Base-by-base conservation (phyloP, 2,797 vertebrate genomes). In the Acropternis orthonyx region DNA sequence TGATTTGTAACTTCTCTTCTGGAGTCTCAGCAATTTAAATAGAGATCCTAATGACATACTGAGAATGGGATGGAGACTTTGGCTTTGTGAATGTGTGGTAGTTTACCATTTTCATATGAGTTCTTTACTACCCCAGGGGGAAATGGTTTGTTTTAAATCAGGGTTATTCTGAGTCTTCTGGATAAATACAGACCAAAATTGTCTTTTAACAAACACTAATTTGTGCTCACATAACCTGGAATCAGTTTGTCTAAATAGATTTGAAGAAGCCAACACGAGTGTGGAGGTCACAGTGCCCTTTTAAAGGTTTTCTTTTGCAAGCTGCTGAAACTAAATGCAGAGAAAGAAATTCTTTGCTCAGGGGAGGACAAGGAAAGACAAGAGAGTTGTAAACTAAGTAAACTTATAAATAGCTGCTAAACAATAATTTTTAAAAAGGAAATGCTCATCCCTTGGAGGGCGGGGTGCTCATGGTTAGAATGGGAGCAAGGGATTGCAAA, bases 101-200 rank as follows among this genome's bases (percentile, higher is more conserved):
- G 67, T 91, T 59, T 77, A 56, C 30, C 0, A 0, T 55, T 85
- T 72, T 76, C 10, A 7, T 27, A 7, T 0, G 0, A 92, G 51
- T 17, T 62, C 52, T 34, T 62, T 61, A 8, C 20, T 63, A 61
- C 22, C 34, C 54, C 5, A 7, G 41, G 39, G 15, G 1, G 66
- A 55, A 81, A 32, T 14, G 3, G 17, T 78, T 68, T 67, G 1
- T 8, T 94, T 88, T 51, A 82, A 74, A 63, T 69, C 22, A 12
- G 36, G 55, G 41, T 49, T 88, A n/a, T 67, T 83, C 37, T 49
- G 41, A 65, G 56, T 67, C 52, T 67, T 66, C 74, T 77, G 55
- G 41, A 56, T 63, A 79, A 86, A 79, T 67, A 43, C 20, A 48
- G 23, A 61, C 49, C 46, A 73, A 76, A 92, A 67, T 34, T 80